These are phyloP conservation scores for Myotis myotis DNA, from an alignment of 2,797 vertebrate species.

Conservation along the genomic window DNA sequence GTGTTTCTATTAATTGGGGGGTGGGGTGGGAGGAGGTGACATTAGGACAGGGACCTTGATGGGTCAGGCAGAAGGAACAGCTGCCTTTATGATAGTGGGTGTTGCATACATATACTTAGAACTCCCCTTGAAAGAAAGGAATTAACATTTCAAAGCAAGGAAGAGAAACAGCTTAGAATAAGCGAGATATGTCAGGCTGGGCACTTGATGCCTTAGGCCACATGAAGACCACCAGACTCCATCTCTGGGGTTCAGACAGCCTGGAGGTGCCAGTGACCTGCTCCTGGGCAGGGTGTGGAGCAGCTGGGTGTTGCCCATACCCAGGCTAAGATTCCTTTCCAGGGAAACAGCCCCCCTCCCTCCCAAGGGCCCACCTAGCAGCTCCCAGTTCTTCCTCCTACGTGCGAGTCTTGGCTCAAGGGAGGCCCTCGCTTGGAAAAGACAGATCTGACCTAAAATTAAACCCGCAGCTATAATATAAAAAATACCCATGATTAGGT, in stretches of 20 bases:
- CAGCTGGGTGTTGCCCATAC: background rate
- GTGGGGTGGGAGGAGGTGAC: background rate
- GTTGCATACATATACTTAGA: background rate
- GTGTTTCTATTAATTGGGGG: background rate
- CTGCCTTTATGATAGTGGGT: background rate
- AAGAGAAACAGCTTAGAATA: background rate
- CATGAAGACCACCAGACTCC: background rate
- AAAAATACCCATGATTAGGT: slow-evolving; percentile 68
- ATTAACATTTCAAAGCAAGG: background rate
- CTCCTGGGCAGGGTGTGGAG: background rate
- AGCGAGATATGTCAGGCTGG: background rate
- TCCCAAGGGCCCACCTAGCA: background rate
- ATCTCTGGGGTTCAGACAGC: background rate
- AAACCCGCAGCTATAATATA: slow-evolving; percentile 32
- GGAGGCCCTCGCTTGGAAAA: background rate
- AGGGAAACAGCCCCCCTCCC: background rate
- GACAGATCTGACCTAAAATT: slow-evolving; percentile 52
- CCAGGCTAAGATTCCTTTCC: background rate
- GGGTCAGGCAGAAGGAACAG: background rate
- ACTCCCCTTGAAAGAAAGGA: background rate
- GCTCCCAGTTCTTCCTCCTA: background rate
- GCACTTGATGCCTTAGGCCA: background rate
- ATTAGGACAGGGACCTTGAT: background rate
- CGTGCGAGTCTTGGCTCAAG: background rate
- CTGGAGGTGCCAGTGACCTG: background rate